Percentiles rank a stretch among this genome's conserved stretches.
These are phyloP conservation scores for Pomatorhinus ruficollis DNA, from an alignment of 2,113 vertebrate species.

Conservation along the genomic window DNA sequence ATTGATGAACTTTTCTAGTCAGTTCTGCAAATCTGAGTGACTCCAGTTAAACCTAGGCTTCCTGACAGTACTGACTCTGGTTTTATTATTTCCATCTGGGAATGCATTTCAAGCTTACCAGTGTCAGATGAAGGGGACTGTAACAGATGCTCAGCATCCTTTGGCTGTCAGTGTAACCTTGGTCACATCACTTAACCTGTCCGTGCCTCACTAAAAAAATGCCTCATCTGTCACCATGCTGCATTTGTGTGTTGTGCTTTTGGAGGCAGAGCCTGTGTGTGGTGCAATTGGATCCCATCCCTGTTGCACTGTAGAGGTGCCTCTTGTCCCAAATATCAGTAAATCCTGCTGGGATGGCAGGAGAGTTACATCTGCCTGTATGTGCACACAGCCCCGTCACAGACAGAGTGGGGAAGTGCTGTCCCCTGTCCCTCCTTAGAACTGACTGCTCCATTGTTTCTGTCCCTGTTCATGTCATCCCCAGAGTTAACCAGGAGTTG, in stretches of 20 bases:
- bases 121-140: neutral
- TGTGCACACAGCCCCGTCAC: neutral
- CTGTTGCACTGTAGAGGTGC: neutral
- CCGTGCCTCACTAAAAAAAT: rapidly evolving
- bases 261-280: neutral
- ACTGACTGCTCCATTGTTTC: neutral
- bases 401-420: rapidly evolving
- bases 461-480: neutral
- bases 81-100: neutral
- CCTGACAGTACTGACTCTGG: neutral
- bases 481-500: neutral
- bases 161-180: neutral
- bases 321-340: neutral
- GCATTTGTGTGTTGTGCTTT: neutral
- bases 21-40: neutral
- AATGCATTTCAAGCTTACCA: neutral
- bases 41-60: neutral
- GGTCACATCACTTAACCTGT: neutral
- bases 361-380: neutral
- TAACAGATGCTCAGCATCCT: neutral
- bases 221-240: neutral
- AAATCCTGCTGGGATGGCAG: neutral
- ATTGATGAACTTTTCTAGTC: neutral
- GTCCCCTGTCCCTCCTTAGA: neutral
- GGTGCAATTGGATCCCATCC: neutral